Conservation (phyloP, 2,797 vertebrate genomes). For the Chloroceryle inda region DNA sequence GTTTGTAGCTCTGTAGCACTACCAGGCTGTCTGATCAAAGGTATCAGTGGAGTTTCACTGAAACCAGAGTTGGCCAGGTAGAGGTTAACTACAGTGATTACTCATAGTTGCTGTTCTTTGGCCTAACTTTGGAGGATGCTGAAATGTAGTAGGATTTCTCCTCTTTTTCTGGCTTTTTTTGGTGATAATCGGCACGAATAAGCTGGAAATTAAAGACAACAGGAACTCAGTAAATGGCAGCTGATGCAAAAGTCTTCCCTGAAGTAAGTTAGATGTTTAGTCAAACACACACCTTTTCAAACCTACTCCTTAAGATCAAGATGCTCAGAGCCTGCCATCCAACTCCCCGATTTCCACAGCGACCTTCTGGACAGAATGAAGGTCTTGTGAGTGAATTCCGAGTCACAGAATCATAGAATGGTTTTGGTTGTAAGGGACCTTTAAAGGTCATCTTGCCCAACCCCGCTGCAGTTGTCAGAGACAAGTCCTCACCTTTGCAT, state of each 20-base stretch:
- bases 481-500: not conserved
- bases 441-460: not conserved
- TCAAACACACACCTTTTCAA: not conserved
- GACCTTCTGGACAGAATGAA: not conserved
- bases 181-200: not conserved
- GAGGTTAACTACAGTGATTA: not conserved
- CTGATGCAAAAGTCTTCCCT: not conserved
- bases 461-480: not conserved
- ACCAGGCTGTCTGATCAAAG: not conserved
- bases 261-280: not conserved
- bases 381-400: not conserved
- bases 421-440: not conserved
- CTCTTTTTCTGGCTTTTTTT: not conserved
- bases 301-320: not conserved
- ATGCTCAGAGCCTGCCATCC: not conserved
- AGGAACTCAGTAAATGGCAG: not conserved
- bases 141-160: not conserved
- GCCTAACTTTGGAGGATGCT: not conserved
- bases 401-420: not conserved
- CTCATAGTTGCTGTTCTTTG: not conserved
- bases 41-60: not conserved
- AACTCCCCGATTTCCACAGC: not conserved
- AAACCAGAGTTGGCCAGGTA: not conserved
- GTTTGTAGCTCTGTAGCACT: not conserved
- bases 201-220: not conserved